Evolutionary conservation across 2,888 invertebrate species (phyloP).

Genomic region (Barypeithes pellucidus): DNA sequence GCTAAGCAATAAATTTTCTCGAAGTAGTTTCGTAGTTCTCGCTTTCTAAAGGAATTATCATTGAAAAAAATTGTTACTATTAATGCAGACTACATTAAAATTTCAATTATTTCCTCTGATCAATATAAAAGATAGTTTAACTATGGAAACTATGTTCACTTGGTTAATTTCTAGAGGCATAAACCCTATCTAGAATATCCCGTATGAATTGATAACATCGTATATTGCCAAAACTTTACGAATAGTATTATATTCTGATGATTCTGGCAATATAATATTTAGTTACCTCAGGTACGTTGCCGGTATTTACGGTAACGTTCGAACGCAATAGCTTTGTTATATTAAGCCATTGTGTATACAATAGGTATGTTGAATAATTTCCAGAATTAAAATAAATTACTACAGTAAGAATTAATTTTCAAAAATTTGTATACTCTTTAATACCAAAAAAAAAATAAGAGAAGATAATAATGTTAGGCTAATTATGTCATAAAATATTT

Average conservation of each 20-base stretch:
- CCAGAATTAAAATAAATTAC: no score
- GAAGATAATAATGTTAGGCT: no score
- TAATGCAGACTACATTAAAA: no score
- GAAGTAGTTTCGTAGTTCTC: not conserved
- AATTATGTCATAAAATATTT: no score
- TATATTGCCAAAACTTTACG: not conserved
- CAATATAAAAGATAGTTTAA: no score
- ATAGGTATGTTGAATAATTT: not conserved
- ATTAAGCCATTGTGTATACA: not conserved
- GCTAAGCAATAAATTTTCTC: not conserved
- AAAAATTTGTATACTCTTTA: no score
- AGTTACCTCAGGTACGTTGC: not conserved
- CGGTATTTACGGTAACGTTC: not conserved
- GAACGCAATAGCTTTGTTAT: not conserved
- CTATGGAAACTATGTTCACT: slow-evolving; percentile 1
- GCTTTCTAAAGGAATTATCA: no score
- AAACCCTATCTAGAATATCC: not conserved
- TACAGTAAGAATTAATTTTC: no score
- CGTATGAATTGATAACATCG: not conserved
- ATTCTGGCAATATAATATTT: not conserved
- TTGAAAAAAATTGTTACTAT: no score
- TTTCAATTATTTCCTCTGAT: no score
- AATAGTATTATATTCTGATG: not conserved
- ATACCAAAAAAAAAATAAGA: no score
- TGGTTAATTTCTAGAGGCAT: not conserved